Evolutionary conservation across 1,140 invertebrate species (phyloP).

Genomic region (Euglossa dilemma): DNA sequence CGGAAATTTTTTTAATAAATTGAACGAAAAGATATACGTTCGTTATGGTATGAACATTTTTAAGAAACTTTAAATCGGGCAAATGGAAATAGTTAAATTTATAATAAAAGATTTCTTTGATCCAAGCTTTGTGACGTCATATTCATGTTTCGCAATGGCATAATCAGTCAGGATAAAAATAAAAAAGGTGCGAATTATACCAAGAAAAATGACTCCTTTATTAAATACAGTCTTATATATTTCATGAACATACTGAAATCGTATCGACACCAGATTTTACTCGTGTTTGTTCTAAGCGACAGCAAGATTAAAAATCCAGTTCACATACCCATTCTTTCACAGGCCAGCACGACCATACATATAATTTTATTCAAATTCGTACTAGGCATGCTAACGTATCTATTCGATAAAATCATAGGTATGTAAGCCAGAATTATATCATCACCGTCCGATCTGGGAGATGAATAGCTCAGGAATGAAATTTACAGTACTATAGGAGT

Average conservation of each 20-base stretch:
- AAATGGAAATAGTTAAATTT: too few species aligned
- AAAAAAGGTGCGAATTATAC: background rate
- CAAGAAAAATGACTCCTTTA: conserved; percentile 70
- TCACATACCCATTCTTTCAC: background rate
- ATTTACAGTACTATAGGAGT: background rate
- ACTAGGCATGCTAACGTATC: background rate
- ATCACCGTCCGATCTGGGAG: background rate
- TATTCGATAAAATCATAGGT: background rate
- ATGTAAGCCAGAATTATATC: conserved; percentile 18
- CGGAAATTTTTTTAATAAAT: too few species aligned
- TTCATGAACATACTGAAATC: conserved; percentile 53
- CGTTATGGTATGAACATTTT: too few species aligned
- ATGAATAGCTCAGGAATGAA: background rate
- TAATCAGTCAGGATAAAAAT: background rate
- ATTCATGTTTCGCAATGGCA: background rate
- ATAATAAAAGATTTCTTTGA: too few species aligned
- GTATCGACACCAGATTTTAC: conserved; percentile 5
- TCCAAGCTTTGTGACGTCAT: too few species aligned
- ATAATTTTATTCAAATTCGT: background rate
- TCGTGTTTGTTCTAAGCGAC: background rate
- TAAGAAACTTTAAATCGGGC: too few species aligned
- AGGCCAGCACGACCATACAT: background rate
- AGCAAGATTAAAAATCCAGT: conserved; percentile 6
- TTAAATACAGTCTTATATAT: conserved; percentile 78
- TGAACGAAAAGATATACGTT: too few species aligned